Evolutionary conservation across 2,888 invertebrate species (phyloP).

Genomic region (Harmothoe impar): DNA sequence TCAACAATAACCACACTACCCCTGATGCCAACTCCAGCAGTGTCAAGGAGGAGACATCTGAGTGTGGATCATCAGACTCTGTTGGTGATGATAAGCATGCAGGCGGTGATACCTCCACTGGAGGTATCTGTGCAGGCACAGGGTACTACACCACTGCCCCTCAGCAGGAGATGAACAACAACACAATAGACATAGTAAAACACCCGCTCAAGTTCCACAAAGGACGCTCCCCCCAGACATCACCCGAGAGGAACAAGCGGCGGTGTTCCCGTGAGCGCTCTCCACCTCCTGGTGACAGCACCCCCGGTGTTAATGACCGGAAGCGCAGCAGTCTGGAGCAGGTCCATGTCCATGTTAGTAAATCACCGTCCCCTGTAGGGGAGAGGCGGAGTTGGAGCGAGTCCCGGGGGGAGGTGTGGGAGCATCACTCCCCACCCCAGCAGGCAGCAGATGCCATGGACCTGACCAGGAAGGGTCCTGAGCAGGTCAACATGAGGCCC

Average conservation of each 20-base stretch:
- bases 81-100: conserved; percentile 12
- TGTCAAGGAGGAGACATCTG: conserved; percentile 41
- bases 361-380: background rate
- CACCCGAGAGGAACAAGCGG: conserved; percentile 33
- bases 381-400: background rate
- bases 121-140: conserved; percentile 62
- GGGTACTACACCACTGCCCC: conserved; percentile 66
- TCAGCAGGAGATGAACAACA: conserved; percentile 48
- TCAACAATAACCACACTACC: background rate
- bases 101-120: conserved; percentile 8
- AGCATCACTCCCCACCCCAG: background rate
- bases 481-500: background rate
- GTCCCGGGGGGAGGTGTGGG: background rate
- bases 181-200: conserved; percentile 1
- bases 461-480: conserved; percentile 57
- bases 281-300: background rate
- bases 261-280: conserved; percentile 12
- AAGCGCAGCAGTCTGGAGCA: conserved; percentile 35
- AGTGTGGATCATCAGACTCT: conserved; percentile 39
- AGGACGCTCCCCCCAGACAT: background rate
- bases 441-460: conserved; percentile 44
- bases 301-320: background rate
- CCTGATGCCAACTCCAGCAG: conserved; percentile 5
- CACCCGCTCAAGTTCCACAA: conserved; percentile 10
- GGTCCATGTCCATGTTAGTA: background rate